Conservation (phyloP, 1,140 invertebrate genomes). For the Apolygus lucorum region DNA sequence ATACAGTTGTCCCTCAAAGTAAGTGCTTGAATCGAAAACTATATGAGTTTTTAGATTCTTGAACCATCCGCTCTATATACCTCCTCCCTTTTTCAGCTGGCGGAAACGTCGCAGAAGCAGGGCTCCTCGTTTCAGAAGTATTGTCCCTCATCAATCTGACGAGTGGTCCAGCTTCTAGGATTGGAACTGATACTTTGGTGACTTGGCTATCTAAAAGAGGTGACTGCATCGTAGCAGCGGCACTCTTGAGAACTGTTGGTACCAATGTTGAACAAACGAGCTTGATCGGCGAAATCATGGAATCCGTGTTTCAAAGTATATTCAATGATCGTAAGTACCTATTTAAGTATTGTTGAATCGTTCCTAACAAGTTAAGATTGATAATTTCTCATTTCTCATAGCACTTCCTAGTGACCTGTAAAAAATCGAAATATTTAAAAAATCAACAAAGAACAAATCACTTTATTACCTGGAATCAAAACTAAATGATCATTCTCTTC, state of each 20-base stretch:
- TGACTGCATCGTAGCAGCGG: constrained; percentile 42
- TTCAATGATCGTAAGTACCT: constrained; percentile 38
- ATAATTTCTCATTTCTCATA: too few relatives aligned
- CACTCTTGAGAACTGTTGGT: constrained; percentile 42
- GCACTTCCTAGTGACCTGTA: too few relatives aligned
- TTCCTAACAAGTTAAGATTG: too few relatives aligned
- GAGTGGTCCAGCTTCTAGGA: constrained; percentile 35
- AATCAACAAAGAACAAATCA: too few relatives aligned
- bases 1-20: constrained; percentile 20
- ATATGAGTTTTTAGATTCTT: too few relatives aligned
- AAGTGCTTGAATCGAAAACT: too few relatives aligned
- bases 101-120: constrained; percentile 39
- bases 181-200: constrained; percentile 33
- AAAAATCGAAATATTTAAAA: too few relatives aligned
- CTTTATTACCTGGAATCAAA: too few relatives aligned
- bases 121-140: constrained; percentile 43
- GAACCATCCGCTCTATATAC: too few relatives aligned
- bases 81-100: constrained; percentile 14
- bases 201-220: constrained; percentile 40
- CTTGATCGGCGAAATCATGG: constrained; percentile 43
- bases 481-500: too few relatives aligned
- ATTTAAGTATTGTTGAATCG: too few relatives aligned
- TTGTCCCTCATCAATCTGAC: constrained; percentile 41
- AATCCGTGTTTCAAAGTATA: constrained; percentile 43
- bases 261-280: constrained; percentile 41